phyloP scores from a whole-genome alignment of 2,797 vertebrate species.

The Acanthurus tractus region DNA sequence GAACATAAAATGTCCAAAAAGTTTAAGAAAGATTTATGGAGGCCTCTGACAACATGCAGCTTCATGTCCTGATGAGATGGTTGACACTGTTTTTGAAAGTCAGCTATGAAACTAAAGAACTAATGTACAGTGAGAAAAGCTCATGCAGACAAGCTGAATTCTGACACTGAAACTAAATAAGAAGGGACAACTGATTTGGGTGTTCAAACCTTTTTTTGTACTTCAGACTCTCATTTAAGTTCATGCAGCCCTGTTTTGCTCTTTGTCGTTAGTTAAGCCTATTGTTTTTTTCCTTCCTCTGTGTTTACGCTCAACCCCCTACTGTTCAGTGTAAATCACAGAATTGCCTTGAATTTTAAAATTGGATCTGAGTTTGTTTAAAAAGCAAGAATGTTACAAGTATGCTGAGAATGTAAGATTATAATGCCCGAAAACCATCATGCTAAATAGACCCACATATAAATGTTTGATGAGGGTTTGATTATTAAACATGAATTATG shows the following conservation, averaged over 20 bases:
- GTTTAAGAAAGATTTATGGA: not conserved
- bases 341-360: not conserved
- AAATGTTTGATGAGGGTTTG: not conserved
- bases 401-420: not conserved
- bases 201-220: not conserved
- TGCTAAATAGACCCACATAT: not conserved
- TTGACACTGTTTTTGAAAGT: not conserved
- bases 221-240: no score
- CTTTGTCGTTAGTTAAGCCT: not conserved
- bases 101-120: no score
- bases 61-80: not conserved
- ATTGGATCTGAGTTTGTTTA: not conserved
- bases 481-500: conserved; percentile 1
- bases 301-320: not conserved
- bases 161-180: not conserved
- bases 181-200: not conserved
- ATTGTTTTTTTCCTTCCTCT: not conserved
- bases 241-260: not conserved
- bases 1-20: not conserved
- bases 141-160: no score
- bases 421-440: conserved; percentile 1
- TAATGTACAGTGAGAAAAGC: no score
- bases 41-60: not conserved
- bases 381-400: not conserved
- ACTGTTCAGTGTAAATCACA: not conserved